A percentile compares a stretch with the other conserved stretches of the same genome.
phyloP scores from a whole-genome alignment of 1,140 invertebrate species.

The Drosophila burlai region DNA sequence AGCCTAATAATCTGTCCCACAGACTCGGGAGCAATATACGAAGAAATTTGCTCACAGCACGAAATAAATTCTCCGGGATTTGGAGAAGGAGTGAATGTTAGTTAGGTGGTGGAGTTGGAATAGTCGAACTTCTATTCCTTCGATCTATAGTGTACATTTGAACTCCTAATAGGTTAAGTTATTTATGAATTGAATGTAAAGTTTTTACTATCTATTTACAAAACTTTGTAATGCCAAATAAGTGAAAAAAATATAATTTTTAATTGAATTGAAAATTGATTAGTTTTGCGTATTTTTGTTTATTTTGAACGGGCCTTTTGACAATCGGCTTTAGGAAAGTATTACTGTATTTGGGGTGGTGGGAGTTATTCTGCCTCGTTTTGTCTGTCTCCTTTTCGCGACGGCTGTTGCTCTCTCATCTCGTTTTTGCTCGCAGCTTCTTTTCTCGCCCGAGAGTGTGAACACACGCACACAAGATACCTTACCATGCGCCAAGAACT shows the following conservation, averaged over 20 bases:
- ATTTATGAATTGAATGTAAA: no score
- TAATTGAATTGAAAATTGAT: no score
- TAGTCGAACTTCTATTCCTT: background rate
- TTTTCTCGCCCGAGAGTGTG: constrained; percentile 41
- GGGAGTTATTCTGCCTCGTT: constrained; percentile 13
- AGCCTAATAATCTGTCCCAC: constrained; percentile 49
- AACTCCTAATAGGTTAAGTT: no score
- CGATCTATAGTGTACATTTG: no score
- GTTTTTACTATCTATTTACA: no score
- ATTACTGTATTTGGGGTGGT: constrained; percentile 21
- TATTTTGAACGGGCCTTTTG: no score
- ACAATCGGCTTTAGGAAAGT: background rate
- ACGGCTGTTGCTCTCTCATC: constrained; percentile 23
- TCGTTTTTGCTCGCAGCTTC: constrained; percentile 24
- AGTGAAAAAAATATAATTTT: background rate
- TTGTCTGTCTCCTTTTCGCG: constrained; percentile 13
- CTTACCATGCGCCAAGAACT: constrained; percentile 29
- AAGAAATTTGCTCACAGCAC: constrained; percentile 27
- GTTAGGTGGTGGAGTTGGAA: background rate
- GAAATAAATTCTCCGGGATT: constrained; percentile 14
- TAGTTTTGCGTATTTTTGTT: no score
- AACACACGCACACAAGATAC: constrained; percentile 37
- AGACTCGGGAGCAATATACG: constrained; percentile 9
- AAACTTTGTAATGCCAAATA: no score
- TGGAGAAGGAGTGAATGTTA: background rate